These are phyloP conservation scores for Mythimna vitellina DNA, from an alignment of 2,888 invertebrate species.

Conservation along the genomic window DNA sequence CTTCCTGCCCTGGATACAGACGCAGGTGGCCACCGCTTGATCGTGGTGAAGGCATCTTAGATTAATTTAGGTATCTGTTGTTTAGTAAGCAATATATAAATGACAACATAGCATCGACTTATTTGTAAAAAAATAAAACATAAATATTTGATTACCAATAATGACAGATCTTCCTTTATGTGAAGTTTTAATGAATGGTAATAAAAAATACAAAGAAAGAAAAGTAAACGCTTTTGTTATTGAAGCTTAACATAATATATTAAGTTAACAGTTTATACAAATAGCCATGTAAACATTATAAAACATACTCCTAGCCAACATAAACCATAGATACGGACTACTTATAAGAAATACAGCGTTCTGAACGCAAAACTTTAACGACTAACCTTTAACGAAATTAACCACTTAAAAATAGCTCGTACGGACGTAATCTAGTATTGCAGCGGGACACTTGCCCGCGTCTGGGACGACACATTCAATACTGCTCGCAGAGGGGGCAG, in stretches of 20 bases:
- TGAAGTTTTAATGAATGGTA: neutral
- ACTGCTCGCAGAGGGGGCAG: slow-evolving; percentile 35
- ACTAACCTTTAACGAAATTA: slow-evolving; percentile 79
- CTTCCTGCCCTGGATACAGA: slow-evolving; percentile 92
- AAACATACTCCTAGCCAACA: slow-evolving; percentile 86
- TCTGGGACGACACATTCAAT: slow-evolving; percentile 82
- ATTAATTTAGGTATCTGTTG: slow-evolving; percentile 24
- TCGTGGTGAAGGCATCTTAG: neutral
- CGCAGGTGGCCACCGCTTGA: slow-evolving; percentile 81
- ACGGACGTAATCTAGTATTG: slow-evolving; percentile 90
- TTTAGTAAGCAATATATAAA: slow-evolving; percentile 1
- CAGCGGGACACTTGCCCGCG: slow-evolving; percentile 82
- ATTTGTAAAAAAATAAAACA: neutral
- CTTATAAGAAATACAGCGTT: slow-evolving; percentile 83
- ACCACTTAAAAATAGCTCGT: slow-evolving; percentile 77
- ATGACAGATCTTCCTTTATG: neutral
- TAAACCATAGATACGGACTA: slow-evolving; percentile 77
- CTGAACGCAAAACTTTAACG: slow-evolving; percentile 88
- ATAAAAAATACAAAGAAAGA: slow-evolving; percentile 18
- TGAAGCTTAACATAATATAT: slow-evolving; percentile 88
- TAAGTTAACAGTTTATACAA: slow-evolving; percentile 88
- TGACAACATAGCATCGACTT: slow-evolving; percentile 35
- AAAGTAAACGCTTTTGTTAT: slow-evolving; percentile 47
- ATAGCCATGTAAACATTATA: slow-evolving; percentile 88
- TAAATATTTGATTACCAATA: neutral